Percentiles rank a stretch among this genome's conserved stretches.
phyloP scores from a whole-genome alignment of 2,888 invertebrate genomes.

The Trisateles emortualis region DNA sequence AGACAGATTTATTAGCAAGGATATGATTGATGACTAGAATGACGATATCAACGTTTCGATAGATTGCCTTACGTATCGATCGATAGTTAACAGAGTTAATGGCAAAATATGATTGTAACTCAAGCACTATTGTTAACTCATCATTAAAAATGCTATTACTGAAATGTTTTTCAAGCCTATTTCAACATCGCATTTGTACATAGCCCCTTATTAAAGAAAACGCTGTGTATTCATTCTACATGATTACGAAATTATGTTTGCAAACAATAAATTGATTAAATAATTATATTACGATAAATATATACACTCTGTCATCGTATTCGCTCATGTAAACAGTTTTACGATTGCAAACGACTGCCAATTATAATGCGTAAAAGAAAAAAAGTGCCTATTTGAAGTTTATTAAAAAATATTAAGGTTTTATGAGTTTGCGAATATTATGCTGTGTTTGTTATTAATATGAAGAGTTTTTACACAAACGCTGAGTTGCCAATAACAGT shows the following conservation, averaged over 20 bases:
- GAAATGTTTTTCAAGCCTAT: not conserved
- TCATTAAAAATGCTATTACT: conserved; percentile 2
- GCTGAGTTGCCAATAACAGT: too few species aligned
- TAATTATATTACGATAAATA: conserved; percentile 32
- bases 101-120: not conserved
- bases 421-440: not conserved
- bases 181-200: not conserved
- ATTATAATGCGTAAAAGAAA: conserved; percentile 9
- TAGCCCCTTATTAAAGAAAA: not conserved
- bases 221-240: not conserved
- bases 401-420: not conserved
- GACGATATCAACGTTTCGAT: too few species aligned
- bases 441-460: not conserved
- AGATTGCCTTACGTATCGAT: not conserved
- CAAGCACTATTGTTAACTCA: not conserved
- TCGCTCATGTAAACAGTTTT: conserved; percentile 18
- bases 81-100: not conserved
- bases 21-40: too few species aligned
- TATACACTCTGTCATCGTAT: conserved; percentile 23
- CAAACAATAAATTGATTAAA: conserved; percentile 43
- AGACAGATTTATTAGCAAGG: too few species aligned
- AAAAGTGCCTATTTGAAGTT: conserved; percentile 1
- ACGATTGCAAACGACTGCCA: conserved; percentile 9
- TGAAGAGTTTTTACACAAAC: too few species aligned
- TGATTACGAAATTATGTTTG: conserved; percentile 25